These are phyloP conservation scores for Pseudorasbora parva DNA, from an alignment of 2,113 vertebrate species.

Conservation along the genomic window DNA sequence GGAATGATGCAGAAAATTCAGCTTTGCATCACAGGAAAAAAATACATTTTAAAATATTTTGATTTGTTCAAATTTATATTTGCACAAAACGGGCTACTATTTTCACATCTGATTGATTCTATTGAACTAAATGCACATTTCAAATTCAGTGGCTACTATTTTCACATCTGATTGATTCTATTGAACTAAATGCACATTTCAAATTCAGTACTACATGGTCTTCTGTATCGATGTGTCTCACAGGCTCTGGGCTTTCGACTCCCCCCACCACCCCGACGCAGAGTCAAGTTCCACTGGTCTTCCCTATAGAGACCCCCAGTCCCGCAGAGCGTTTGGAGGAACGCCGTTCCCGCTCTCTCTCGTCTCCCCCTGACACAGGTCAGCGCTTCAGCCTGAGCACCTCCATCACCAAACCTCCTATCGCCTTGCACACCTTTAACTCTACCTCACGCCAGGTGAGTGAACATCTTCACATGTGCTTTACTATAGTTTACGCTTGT, in stretches of 20 bases:
- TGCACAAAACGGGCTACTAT: background rate
- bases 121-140: background rate
- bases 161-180: background rate
- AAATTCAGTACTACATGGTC: slow-evolving; percentile 17
- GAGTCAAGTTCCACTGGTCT: slow-evolving; percentile 83
- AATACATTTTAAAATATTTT: too few species aligned
- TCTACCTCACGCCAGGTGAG: slow-evolving; percentile 88
- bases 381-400: slow-evolving; percentile 81
- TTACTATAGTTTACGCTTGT: background rate
- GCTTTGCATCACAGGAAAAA: too few species aligned
- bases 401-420: slow-evolving; percentile 76
- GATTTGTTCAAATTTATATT: background rate
- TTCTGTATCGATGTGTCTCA: slow-evolving; percentile 39
- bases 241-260: slow-evolving; percentile 88
- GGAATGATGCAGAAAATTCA: too few species aligned
- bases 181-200: background rate
- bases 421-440: slow-evolving; percentile 61
- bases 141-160: slow-evolving; percentile 1
- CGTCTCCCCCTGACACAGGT: slow-evolving; percentile 83
- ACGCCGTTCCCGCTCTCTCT: slow-evolving; percentile 80
- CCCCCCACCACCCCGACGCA: slow-evolving; percentile 90
- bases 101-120: background rate
- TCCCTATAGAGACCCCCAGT: slow-evolving; percentile 85
- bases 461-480: slow-evolving; percentile 56
- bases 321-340: slow-evolving; percentile 83